Conservation (phyloP, 2,888 invertebrate genomes). For the Erynnis tages region DNA sequence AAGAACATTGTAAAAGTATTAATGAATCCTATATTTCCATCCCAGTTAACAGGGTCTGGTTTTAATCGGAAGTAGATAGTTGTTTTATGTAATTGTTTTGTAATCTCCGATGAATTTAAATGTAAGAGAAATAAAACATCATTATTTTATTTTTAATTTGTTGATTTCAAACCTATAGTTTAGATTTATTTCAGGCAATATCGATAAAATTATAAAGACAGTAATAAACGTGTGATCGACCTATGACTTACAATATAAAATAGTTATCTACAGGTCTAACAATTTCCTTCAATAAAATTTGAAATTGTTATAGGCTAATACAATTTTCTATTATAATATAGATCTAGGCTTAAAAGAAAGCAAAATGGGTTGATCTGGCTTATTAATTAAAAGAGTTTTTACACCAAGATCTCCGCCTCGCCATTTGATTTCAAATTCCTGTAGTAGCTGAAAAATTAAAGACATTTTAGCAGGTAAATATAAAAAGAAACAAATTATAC, state of each 20-base stretch:
- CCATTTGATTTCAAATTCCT: constrained; percentile 85
- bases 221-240: no score
- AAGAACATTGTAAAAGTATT: constrained; percentile 3
- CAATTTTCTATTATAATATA: not conserved
- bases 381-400: constrained; percentile 88
- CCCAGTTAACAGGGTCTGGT: not conserved
- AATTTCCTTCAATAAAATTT: no score
- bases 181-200: no score
- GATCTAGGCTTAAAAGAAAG: constrained; percentile 46
- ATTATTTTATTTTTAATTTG: not conserved
- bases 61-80: not conserved
- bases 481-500: no score
- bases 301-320: no score
- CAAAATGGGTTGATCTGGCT: constrained; percentile 86
- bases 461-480: no score
- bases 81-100: no score
- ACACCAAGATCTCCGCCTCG: constrained; percentile 83
- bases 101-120: no score
- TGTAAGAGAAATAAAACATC: not conserved
- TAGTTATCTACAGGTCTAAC: no score
- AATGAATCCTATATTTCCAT: not conserved
- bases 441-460: constrained; percentile 79
- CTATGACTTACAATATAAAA: no score
- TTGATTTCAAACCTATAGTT: no score
- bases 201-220: no score